A percentile compares a stretch with the other conserved stretches of the same genome.
These are phyloP conservation scores for Ophioderma brevispina DNA, from an alignment of 35 echinoderm and acorn worm species.

Conservation along the genomic window DNA sequence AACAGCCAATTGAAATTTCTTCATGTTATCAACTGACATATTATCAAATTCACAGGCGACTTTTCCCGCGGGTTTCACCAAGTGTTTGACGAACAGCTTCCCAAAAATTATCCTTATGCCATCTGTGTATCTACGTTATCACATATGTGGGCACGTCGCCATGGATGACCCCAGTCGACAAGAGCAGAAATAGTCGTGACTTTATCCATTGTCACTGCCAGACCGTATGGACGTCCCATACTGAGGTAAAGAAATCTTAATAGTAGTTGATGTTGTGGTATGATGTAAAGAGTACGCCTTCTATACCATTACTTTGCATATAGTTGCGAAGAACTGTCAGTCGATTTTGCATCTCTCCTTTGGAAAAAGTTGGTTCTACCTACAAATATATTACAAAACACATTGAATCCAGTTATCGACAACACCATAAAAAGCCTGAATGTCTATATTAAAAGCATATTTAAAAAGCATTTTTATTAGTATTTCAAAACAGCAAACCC, in stretches of 20 bases:
- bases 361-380: conserved; percentile 82
- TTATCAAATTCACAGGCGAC: conserved; percentile 75
- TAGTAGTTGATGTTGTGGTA: conserved; percentile 93
- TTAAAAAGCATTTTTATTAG: too few species aligned
- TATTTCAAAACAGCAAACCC: too few species aligned
- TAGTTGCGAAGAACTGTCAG: conserved; percentile 56
- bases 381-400: too few species aligned
- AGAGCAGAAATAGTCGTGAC: conserved; percentile 65
- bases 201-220: conserved; percentile 88
- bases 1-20: conserved; percentile 68
- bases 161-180: conserved; percentile 77
- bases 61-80: background rate
- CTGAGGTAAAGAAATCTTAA: conserved; percentile 82
- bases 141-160: conserved; percentile 58
- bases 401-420: too few species aligned
- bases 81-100: conserved; percentile 61
- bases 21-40: conserved; percentile 69
- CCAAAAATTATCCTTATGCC: conserved; percentile 92
- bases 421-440: too few species aligned
- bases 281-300: conserved; percentile 85
- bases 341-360: conserved; percentile 74
- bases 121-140: conserved; percentile 90
- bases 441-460: too few species aligned
- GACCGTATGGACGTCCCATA: conserved; percentile 82
- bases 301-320: conserved; percentile 69